Percentiles rank a stretch among this genome's conserved stretches.
phyloP scores from a whole-genome alignment of 2,888 invertebrate species.

The Auanema freiburgensis region DNA sequence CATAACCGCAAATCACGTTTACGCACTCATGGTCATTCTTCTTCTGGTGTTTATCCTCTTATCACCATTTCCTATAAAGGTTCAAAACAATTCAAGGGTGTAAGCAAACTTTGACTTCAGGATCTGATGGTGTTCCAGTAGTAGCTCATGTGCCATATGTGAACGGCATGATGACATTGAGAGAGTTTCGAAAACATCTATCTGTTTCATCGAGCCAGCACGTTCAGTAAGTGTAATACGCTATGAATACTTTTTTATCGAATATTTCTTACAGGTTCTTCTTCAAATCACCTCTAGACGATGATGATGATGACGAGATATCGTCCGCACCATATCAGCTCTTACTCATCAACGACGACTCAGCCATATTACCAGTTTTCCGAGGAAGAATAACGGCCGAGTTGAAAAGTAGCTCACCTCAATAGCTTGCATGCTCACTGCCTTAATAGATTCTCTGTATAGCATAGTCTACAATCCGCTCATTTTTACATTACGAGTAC shows the following conservation, averaged over 20 bases:
- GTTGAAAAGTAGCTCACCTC: constrained; percentile 15
- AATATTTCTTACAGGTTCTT: constrained; percentile 36
- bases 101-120: constrained; percentile 14
- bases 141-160: constrained; percentile 50
- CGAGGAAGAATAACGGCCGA: constrained; percentile 32
- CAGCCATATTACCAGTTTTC: constrained; percentile 40
- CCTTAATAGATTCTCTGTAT: not conserved
- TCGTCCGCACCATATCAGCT: constrained; percentile 45
- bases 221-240: constrained; percentile 39
- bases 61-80: constrained; percentile 16
- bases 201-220: constrained; percentile 39
- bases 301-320: constrained; percentile 20
- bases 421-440: constrained; percentile 5
- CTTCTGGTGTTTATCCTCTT: not conserved
- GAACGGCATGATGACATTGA: constrained; percentile 39
- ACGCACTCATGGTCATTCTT: not conserved
- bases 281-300: constrained; percentile 52
- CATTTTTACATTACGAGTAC: too few relatives aligned
- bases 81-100: not conserved
- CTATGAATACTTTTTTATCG: not conserved
- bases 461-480: too few relatives aligned
- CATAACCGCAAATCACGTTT: not conserved
- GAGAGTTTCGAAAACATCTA: constrained; percentile 49
- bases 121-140: constrained; percentile 47
- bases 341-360: constrained; percentile 41